Base-by-base conservation (phyloP, 2,888 invertebrate species). In the Drosophila kuntzei region DNA sequence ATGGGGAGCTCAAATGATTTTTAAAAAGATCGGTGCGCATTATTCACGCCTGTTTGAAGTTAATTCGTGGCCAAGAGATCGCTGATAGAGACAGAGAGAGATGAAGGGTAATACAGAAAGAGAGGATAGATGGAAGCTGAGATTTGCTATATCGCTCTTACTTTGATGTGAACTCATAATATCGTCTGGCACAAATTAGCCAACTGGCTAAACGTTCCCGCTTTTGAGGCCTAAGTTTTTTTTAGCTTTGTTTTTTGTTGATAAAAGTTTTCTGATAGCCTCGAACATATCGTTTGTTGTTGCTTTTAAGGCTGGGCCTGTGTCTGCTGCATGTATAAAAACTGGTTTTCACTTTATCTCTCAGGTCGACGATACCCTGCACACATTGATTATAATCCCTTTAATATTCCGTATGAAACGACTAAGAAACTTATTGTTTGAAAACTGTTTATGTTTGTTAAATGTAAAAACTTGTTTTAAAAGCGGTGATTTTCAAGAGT, bases 11-110 rank as follows among this genome's bases (percentile, higher is more conserved):
- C 36, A 66, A 78, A 71, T 71, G 62, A 71, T 66, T 66, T 67
- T 46, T 41, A 59, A 63, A 71, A 78, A 70, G 73, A 77, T 81
- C 79, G 63, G 49, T 46, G 64, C 53, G 65, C 69, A 85, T 85
- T 87, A 82, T 85, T 87, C 72, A 87, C 87, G 87, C 84, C 86
- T 82, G 68, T 79, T 80, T 87, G 85, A 73, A 73, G 80, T 73
- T 82, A 79, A 87, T 85, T 85, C 67, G 72, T 72, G 76, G 79
- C 74, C 72, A 71, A 62, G 59, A 82, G 79, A 85, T 84, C 76
- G 12, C 27, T 59, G 71, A 50, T 41, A 32, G 29, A 20, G 36
- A 16, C 2, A 18, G 12, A 18, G 2, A 12, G n/a, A 47, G 58
- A 20, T 29, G 46, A 14, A 36, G 18, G 5, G 22, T 12, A 4